Base-by-base conservation (phyloP, 2,888 invertebrate species). In the Phaonia tiefii region DNA sequence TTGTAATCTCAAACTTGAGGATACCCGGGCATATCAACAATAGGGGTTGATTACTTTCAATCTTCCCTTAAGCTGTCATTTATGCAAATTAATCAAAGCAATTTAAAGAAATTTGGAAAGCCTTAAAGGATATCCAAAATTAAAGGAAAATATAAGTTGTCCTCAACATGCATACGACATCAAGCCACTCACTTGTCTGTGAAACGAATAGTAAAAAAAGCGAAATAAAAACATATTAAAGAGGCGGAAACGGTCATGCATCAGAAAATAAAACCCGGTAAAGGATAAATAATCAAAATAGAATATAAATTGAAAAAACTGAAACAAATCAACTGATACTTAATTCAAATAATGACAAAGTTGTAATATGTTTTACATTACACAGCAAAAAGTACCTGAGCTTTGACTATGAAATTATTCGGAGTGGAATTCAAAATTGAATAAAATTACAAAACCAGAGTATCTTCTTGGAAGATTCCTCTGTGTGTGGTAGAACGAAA, bases 131-230 rank as follows among this genome's bases (percentile, higher is more conserved):
- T 20, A 39, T 26, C 13, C 11, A 54, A 54, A 22, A 56, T 26
- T 25, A 66, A 49, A 65, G 4, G 13, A 39, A 10, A 26, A 20
- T 26, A 69, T 15, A 13, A 4, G 20, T 37, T n/a, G 13, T 67
- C n/a, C 13, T 51, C 2, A 69, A 69, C 54, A 69, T 69, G 67
- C 67, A 69, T 20, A 54, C 39, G 67, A 69, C 67, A 69, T 20
- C 54, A 69, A 69, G n/a, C 54, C 67, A 69, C 39, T 67, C 51
- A 51, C 17, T 31, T 26, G 42, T 63, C 20, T 39, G 39, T 42
- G 22, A 20, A 63, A 39, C 42, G n/a, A n/a, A n/a, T n/a, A n/a
- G n/a, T n/a, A n/a, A n/a, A n/a, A n/a, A n/a, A 63, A 63, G 37
- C 56, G 3, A 31, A 31, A 31, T 31, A 10, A 39, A 42, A 60